Evolutionary conservation across 2,888 invertebrate genomes (phyloP).

Genomic region (Plebejus argus): DNA sequence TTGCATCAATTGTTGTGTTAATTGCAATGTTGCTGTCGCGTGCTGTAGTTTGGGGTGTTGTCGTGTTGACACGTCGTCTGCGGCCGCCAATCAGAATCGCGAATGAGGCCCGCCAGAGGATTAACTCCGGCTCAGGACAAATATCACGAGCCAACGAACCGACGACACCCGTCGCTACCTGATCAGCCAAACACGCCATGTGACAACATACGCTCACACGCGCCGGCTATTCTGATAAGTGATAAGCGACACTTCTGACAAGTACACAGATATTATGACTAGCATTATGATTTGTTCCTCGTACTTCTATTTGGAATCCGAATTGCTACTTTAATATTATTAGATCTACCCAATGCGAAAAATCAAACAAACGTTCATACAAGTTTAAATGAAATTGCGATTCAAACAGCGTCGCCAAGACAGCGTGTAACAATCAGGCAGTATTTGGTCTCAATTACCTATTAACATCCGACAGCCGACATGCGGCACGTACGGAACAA

Average conservation of each 20-base stretch:
- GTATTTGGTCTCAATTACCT: constrained; percentile 20
- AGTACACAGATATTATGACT: neutral
- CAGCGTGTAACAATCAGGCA: neutral
- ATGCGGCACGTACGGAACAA: constrained; percentile 16
- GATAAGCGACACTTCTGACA: neutral
- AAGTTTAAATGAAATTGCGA: neutral
- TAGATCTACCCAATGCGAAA: neutral
- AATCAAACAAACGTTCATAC: neutral
- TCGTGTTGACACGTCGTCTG: constrained; percentile 18
- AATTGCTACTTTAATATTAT: no score
- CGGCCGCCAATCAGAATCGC: constrained; percentile 17
- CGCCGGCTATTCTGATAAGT: neutral
- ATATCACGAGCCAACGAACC: neutral
- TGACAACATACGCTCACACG: neutral
- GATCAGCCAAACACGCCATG: neutral
- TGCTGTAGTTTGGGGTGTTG: neutral
- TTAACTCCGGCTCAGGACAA: constrained; percentile 17
- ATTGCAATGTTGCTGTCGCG: neutral
- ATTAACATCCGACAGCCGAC: constrained; percentile 10
- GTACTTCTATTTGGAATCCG: no score
- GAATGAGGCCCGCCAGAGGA: constrained; percentile 22
- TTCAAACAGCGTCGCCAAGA: neutral
- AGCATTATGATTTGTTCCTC: no score
- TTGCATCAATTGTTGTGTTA: neutral
- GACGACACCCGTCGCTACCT: neutral